phyloP scores from a whole-genome alignment of 2,888 invertebrate species.

The Halocaridina rubra region DNA sequence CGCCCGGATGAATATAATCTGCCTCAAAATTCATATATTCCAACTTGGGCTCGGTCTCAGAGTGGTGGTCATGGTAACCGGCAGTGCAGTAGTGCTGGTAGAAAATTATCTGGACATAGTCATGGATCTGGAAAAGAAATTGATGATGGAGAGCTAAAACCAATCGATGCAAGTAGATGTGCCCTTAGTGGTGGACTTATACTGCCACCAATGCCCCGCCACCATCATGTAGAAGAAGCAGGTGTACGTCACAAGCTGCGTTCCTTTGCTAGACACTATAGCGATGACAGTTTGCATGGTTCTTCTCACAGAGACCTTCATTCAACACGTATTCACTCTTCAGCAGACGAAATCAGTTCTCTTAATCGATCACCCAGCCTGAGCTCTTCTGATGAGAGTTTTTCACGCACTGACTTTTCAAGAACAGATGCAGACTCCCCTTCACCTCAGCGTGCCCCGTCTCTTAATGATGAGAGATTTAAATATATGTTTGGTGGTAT shows the following conservation, averaged over 20 bases:
- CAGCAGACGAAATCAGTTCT: slow-evolving; percentile 85
- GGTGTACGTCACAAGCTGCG: slow-evolving; percentile 63
- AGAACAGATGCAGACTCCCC: slow-evolving; percentile 76
- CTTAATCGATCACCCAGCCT: slow-evolving; percentile 84
- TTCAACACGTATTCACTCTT: slow-evolving; percentile 73
- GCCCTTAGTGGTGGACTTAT: slow-evolving; percentile 53
- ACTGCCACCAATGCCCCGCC: slow-evolving; percentile 63
- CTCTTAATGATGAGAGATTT: slow-evolving; percentile 61
- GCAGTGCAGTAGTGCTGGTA: slow-evolving; percentile 24
- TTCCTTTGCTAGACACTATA: slow-evolving; percentile 75
- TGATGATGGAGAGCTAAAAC: slow-evolving; percentile 26
- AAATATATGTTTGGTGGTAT: slow-evolving; percentile 61
- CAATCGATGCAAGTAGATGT: slow-evolving; percentile 38
- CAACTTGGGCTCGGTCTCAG: slow-evolving; percentile 38
- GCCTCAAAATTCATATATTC: slow-evolving; percentile 40
- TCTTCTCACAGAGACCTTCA: slow-evolving; percentile 65
- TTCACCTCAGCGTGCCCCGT: slow-evolving; percentile 62
- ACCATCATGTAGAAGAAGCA: slow-evolving; percentile 64
- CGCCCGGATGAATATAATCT: slow-evolving; percentile 55
- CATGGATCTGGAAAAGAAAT: slow-evolving; percentile 37
- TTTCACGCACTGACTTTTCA: slow-evolving; percentile 71
- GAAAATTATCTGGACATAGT: slow-evolving; percentile 38
- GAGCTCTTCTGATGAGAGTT: slow-evolving; percentile 87
- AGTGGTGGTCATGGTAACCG: slow-evolving; percentile 32
- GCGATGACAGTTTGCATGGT: slow-evolving; percentile 76